phyloP scores from a whole-genome alignment of 2,888 invertebrate genomes.

The Ormyrus nitidulus region DNA sequence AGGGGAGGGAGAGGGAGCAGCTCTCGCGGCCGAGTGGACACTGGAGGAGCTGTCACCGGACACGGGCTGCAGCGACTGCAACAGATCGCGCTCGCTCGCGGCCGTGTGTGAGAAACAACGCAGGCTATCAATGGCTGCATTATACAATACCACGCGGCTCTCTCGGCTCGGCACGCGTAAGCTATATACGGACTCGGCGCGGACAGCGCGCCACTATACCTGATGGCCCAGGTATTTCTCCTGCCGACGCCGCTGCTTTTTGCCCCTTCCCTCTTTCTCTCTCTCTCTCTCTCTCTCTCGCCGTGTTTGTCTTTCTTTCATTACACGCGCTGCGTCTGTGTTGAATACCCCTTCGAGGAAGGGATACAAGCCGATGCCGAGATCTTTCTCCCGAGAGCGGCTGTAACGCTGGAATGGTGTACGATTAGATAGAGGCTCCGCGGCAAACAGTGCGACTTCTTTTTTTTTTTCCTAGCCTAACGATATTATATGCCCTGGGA shows the following conservation, averaged over 20 bases:
- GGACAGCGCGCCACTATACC: constrained; percentile 10
- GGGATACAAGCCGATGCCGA: background rate
- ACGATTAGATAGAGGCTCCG: constrained; percentile 20
- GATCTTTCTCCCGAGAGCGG: background rate
- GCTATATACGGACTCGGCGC: constrained; percentile 31
- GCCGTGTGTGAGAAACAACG: constrained; percentile 44
- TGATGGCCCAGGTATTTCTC: constrained; percentile 2
- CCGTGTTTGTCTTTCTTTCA: constrained; percentile 48
- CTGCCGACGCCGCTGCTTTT: background rate
- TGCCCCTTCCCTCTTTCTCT: background rate
- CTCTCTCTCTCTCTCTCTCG: background rate
- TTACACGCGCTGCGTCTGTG: constrained; percentile 1
- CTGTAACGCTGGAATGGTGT: background rate
- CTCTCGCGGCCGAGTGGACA: constrained; percentile 60
- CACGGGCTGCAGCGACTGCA: constrained; percentile 70
- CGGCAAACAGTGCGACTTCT: background rate
- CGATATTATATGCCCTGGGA: background rate
- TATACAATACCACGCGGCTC: constrained; percentile 66
- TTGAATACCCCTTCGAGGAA: background rate
- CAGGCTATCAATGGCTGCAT: constrained; percentile 73
- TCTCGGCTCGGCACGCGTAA: constrained; percentile 36
- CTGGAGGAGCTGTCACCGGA: constrained; percentile 73
- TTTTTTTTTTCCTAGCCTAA: background rate
- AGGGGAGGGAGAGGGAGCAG: background rate
- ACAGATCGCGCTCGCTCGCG: background rate